Evolutionary conservation across 1,140 invertebrate species (phyloP), one percentile per base, ranked within the genome.

Genomic region (Pseudomyrmex dendroicus): DNA sequence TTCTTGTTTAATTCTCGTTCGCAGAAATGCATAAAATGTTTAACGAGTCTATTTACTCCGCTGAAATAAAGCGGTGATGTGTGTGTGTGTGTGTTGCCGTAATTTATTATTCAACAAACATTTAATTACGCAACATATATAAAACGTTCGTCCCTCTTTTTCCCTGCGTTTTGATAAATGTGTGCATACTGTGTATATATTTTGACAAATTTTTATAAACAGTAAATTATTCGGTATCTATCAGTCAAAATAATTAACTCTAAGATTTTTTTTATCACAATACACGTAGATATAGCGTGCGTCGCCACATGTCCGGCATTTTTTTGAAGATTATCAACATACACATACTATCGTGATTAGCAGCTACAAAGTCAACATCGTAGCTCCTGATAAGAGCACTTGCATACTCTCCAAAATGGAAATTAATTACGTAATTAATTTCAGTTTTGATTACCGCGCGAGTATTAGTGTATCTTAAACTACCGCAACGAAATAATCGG

Each of bases 331-430:
- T 72, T 80, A 25, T 25, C 25, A 25, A 80, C 59, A 44, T 20
- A 20, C 72, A 46, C 64, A 7, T 35, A 67, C 44, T 15, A 15
- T 72, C 54, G 10, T 70, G 66, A 80, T 80, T 80, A 80, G 66
- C 15, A 61, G 4, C 20, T 59, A 15, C 54, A 80, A 80, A 80
- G 20, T 80, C 70, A 80, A 80, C 66, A 78, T 70, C 7, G 44
- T 48, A 20, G 2, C 1, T 1, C 2, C 13, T 13, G 52, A 70
- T 80, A 80, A 59, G 15, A 50, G 44, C 66, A 25, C 20, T 12
- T 59, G 56, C 46, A 35, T 59, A 20, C 22, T 68, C 35, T 35
- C 5, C 35, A 35, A 35, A 35, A 35, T 35, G 7, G 35, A 35
- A 35, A 35, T 35, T 35, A 7, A 35, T 35, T 35, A 35, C 35